Conservation (phyloP, 1,140 invertebrate genomes). For the Drosophila erecta region DNA sequence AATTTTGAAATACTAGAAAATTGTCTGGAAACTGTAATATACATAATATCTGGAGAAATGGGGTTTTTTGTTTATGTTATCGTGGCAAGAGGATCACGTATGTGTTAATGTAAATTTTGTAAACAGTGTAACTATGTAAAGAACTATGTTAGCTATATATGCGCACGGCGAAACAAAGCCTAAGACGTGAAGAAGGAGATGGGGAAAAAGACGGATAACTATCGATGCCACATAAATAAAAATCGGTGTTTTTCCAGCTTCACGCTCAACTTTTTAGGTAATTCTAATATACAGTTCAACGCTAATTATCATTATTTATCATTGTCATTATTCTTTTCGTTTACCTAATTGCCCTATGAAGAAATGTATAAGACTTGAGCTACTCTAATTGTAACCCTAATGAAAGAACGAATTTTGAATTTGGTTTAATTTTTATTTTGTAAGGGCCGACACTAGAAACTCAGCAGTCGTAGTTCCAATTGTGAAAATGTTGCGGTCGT, state of each 20-base stretch:
- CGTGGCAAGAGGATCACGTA: conserved; percentile 6
- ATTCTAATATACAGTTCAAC: conserved; percentile 56
- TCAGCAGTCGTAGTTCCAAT: background rate
- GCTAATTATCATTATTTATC: conserved; percentile 50
- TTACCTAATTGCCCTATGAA: conserved; percentile 78
- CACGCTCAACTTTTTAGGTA: conserved; percentile 58
- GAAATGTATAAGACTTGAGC: conserved; percentile 82
- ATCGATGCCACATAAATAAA: background rate
- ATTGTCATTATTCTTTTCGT: conserved; percentile 45
- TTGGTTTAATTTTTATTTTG: conserved; percentile 38
- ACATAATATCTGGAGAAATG: conserved; percentile 3
- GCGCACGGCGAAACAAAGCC: conserved; percentile 49
- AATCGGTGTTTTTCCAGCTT: conserved; percentile 2
- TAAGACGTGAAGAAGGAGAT: conserved; percentile 2
- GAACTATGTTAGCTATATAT: conserved; percentile 26
- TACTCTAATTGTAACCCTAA: conserved; percentile 64
- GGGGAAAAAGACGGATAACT: background rate
- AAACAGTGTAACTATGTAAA: conserved; percentile 60
- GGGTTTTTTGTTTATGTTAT: conserved; percentile 20
- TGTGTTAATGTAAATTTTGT: conserved; percentile 12
- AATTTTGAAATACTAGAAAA: conserved; percentile 25
- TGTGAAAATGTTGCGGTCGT: background rate
- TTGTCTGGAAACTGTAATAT: conserved; percentile 30
- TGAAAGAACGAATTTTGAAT: conserved; percentile 36
- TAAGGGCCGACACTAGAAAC: conserved; percentile 15